Evolutionary conservation across 2,113 vertebrate species (phyloP).

Genomic region (Riparia riparia): DNA sequence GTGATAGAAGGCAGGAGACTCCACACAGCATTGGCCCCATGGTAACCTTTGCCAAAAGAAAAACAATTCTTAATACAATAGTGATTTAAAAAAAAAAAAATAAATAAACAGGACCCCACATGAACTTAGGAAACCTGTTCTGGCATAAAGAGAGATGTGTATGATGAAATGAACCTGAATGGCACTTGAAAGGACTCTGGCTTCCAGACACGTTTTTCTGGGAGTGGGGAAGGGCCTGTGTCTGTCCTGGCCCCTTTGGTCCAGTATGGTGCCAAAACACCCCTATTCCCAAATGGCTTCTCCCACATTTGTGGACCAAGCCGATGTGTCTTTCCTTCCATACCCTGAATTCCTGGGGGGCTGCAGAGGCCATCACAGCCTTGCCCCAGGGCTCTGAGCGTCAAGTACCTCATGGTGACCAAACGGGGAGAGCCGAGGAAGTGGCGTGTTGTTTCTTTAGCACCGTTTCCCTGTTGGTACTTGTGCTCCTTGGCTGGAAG

Average conservation of each 20-base stretch:
- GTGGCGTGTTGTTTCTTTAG: not conserved
- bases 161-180: not conserved
- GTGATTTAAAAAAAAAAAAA: not conserved
- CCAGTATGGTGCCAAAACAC: rapidly evolving
- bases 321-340: rapidly evolving
- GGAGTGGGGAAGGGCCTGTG: not conserved
- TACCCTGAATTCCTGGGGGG: not conserved
- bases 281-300: rapidly evolving
- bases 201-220: rapidly evolving
- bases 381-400: not conserved
- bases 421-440: not conserved
- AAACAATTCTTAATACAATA: conserved; percentile 63
- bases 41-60: conserved; percentile 52
- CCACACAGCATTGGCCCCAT: not conserved
- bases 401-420: not conserved
- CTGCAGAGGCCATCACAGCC: not conserved
- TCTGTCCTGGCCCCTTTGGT: not conserved
- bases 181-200: not conserved
- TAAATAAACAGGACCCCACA: conserved; percentile 50
- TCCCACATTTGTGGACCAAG: not conserved
- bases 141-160: not conserved
- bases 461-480: not conserved
- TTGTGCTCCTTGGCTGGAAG: conserved; percentile 47
- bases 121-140: conserved; percentile 36
- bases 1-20: conserved; percentile 50